phyloP scores from a whole-genome alignment of 2,113 vertebrate genomes.

The Catharus minimus region DNA sequence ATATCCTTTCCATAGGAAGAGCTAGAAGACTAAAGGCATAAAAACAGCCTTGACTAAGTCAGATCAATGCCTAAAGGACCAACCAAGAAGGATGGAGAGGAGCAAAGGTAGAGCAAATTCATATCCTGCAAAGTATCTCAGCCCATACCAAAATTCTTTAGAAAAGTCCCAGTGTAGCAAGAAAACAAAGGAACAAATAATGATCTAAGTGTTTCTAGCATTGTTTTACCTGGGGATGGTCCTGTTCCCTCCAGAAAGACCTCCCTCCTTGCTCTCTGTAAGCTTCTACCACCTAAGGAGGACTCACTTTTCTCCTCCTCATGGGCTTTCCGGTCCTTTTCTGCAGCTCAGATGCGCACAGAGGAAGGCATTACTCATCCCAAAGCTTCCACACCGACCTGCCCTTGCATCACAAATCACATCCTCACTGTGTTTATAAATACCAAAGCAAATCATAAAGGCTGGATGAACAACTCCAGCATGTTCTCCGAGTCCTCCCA shows the following conservation, averaged over 20 bases:
- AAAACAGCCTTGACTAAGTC: background rate
- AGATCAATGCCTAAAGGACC: background rate
- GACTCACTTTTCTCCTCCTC: background rate
- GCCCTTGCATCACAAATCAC: background rate
- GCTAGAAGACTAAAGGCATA: background rate
- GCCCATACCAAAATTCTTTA: background rate
- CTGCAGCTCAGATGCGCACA: fast-evolving
- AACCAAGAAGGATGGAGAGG: background rate
- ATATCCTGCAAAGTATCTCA: background rate
- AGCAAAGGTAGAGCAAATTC: background rate
- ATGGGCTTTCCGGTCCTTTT: background rate
- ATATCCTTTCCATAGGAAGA: background rate
- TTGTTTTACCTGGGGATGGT: background rate
- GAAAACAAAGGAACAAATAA: background rate
- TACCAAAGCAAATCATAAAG: constrained; percentile 12
- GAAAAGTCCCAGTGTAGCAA: background rate
- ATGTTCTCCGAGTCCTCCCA: constrained; percentile 40
- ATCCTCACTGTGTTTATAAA: constrained; percentile 19
- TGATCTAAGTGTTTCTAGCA: background rate
- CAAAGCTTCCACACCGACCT: background rate
- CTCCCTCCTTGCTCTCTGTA: background rate
- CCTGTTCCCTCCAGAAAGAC: background rate
- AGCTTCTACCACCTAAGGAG: background rate
- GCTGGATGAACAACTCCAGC: constrained; percentile 46
- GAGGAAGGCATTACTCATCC: constrained; percentile 21